Conservation (phyloP, 2,113 vertebrate species). For the Nibea coibor region DNA sequence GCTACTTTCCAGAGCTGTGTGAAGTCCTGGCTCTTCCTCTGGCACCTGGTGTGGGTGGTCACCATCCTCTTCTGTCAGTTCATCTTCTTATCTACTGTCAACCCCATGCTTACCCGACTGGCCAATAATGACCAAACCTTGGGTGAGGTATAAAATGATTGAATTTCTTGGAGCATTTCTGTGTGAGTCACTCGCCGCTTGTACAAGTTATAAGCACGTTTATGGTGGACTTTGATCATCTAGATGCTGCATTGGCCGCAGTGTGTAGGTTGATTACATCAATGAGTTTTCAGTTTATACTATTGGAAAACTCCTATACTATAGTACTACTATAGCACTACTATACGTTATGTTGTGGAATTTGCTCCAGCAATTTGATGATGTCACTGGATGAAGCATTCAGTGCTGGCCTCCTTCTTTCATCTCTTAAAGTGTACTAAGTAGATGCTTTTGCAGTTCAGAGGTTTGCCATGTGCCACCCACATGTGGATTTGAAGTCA, state of each 20-base stretch:
- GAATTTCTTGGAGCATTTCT: neutral
- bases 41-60: slow-evolving; percentile 87
- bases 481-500: no score
- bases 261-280: neutral
- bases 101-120: slow-evolving; percentile 82
- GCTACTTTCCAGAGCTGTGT: slow-evolving; percentile 78
- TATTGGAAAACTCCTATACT: no score
- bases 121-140: neutral
- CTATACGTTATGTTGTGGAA: no score
- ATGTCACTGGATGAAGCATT: no score
- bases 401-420: no score
- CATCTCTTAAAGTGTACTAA: no score
- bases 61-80: slow-evolving; percentile 87
- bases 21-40: slow-evolving; percentile 81
- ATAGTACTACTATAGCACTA: no score
- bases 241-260: neutral
- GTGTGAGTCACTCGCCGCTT: neutral
- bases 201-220: no score
- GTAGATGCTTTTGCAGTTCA: no score
- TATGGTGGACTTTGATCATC: no score
- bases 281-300: neutral
- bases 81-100: slow-evolving; percentile 88
- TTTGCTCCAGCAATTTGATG: no score
- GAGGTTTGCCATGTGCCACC: no score
- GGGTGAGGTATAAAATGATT: slow-evolving; percentile 70